Conservation (phyloP, 2,888 invertebrate genomes). For the Ditula angustiorana region DNA sequence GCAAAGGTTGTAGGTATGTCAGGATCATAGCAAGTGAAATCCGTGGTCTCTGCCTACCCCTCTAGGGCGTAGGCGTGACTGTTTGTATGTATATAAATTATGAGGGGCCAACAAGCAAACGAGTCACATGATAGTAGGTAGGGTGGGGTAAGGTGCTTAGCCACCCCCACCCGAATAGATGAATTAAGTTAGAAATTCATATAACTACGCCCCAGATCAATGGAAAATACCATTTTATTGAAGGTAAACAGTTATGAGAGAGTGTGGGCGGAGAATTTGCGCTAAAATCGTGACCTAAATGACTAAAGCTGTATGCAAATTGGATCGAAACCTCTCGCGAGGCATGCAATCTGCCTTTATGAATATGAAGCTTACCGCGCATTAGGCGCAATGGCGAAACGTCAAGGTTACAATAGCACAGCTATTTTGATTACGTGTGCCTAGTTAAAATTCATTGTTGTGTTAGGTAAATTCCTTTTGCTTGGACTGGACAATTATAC, state of each 20-base stretch:
- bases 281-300: constrained; percentile 66
- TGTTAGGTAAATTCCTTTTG: background rate
- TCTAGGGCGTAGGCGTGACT: too few species aligned
- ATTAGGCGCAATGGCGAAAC: constrained; percentile 37
- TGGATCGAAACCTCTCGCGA: constrained; percentile 28
- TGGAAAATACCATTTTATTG: constrained; percentile 13
- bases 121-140: too few species aligned
- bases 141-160: too few species aligned
- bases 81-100: too few species aligned
- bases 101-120: too few species aligned
- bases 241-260: constrained; percentile 60
- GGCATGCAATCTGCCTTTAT: constrained; percentile 11
- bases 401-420: constrained; percentile 22
- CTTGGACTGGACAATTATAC: background rate
- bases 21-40: too few species aligned
- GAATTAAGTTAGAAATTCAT: background rate
- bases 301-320: constrained; percentile 65
- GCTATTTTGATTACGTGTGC: constrained; percentile 15
- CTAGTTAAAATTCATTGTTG: constrained; percentile 8
- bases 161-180: too few species aligned
- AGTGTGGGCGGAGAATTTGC: constrained; percentile 61
- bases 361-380: constrained; percentile 22
- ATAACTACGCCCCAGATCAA: background rate
- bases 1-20: too few species aligned
- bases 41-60: too few species aligned